Base-by-base conservation (phyloP, 2,113 vertebrate genomes). In the Rissa tridactyla region DNA sequence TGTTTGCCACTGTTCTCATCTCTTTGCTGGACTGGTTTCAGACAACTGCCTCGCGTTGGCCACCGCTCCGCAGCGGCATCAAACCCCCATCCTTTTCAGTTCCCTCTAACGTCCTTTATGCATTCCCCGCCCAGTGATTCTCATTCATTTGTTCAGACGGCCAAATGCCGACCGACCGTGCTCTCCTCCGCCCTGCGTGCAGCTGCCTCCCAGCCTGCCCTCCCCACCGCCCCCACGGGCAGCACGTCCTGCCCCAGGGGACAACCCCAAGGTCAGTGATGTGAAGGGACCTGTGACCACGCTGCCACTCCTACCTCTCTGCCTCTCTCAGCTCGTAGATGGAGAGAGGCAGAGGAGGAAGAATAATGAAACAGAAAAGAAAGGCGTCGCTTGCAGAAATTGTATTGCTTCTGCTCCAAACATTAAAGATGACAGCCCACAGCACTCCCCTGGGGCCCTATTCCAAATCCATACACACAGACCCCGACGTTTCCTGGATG, bases 331-430 rank as follows among this genome's bases (percentile, higher is more conserved):
- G 80, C 82, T 65, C 11, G 0, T 6, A 60, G n/a, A 91, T 57
- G 38, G 73, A 62, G 89, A 88, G 36, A 87, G 54, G 36, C 49
- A 76, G 81, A 75, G 54, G 49, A 94, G 46, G 55, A 90, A 90
- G 70, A 82, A 91, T 44, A 92, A 92, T 2, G 26, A 64, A 82
- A 90, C 3, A 72, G 40, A 61, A 96, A 89, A 92, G 58, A 83
- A 86, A 94, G 69, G 52, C 21, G 54, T 4, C 55, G 51, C 65
- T 75, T 57, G 65, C 70, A 94, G 77, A 82, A 93, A 87, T 34
- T 65, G 77, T 42, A 72, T 77, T 76, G 81, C 72, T 96, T 86
- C 57, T 76, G 70, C 84, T 94, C 62, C 81, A 79, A 57, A 94
- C 72, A n/a, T 57, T 71, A 85, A 80, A 95, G 52, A 60, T 1